phyloP scores from a whole-genome alignment of 2,113 vertebrate species.

The Eretmochelys imbricata region DNA sequence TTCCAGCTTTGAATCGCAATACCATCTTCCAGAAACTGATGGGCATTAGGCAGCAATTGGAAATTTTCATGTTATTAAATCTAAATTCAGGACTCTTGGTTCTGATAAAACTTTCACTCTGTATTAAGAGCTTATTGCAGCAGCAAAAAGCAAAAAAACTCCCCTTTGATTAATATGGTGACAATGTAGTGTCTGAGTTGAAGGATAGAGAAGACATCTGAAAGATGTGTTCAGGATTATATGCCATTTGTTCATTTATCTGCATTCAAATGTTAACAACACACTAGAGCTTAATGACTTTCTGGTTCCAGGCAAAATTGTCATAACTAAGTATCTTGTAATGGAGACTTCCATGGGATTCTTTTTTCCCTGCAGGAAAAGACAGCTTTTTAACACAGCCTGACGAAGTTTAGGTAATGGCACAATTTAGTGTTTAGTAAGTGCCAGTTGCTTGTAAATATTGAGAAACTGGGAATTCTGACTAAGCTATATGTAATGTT shows the following conservation, averaged over 20 bases:
- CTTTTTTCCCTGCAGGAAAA: background rate
- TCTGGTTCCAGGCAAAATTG: background rate
- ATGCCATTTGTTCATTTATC: background rate
- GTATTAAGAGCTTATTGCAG: background rate
- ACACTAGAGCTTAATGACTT: slow-evolving; percentile 42
- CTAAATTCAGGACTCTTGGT: slow-evolving; percentile 48
- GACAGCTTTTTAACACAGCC: background rate
- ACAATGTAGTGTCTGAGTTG: slow-evolving; percentile 63
- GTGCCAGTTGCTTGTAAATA: background rate
- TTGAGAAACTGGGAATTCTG: background rate
- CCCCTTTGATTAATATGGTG: slow-evolving; percentile 56
- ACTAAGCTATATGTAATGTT: background rate
- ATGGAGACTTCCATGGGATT: background rate
- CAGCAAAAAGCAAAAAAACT: slow-evolving; percentile 44
- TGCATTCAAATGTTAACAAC: slow-evolving; percentile 44
- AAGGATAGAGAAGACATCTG: slow-evolving; percentile 41
- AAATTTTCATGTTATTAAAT: slow-evolving; percentile 68
- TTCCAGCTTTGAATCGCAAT: slow-evolving; percentile 51
- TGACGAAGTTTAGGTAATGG: background rate
- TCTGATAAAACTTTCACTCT: slow-evolving; percentile 1
- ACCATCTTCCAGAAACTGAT: slow-evolving; percentile 61
- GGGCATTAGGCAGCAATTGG: slow-evolving; percentile 37
- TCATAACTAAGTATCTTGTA: background rate
- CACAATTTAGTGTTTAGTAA: background rate
- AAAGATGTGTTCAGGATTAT: slow-evolving; percentile 43